Conservation (phyloP, 2,888 invertebrate species). For the Allacma fusca region DNA sequence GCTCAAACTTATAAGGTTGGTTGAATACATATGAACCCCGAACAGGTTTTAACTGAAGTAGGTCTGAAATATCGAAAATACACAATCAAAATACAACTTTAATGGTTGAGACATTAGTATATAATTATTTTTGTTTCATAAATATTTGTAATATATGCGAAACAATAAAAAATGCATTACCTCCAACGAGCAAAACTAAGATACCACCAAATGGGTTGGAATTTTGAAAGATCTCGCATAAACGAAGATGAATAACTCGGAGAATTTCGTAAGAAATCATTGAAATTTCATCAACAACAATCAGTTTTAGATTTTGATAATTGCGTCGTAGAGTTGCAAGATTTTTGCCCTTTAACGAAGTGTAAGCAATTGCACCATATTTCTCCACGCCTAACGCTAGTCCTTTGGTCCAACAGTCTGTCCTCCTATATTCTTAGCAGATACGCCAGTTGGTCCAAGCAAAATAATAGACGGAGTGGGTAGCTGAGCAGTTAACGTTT, state of each 20-base stretch:
- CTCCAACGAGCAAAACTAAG: not conserved
- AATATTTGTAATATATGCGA: too few relatives aligned
- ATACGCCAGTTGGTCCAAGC: conserved; percentile 8
- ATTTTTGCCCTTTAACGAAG: not conserved
- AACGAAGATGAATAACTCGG: not conserved
- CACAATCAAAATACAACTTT: too few relatives aligned
- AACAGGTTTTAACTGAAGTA: conserved; percentile 23
- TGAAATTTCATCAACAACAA: conserved; percentile 24
- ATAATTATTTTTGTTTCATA: too few relatives aligned
- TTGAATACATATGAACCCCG: conserved; percentile 8
- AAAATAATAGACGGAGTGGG: not conserved
- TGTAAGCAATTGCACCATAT: not conserved
- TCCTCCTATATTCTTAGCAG: conserved; percentile 5
- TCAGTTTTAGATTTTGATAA: conserved; percentile 4
- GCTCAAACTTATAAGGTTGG: not conserved
- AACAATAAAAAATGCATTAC: too few relatives aligned
- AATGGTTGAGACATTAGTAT: too few relatives aligned
- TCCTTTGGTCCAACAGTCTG: conserved; percentile 5
- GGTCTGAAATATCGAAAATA: not conserved
- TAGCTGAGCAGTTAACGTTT: not conserved
- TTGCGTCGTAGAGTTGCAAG: not conserved
- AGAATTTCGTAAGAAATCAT: not conserved
- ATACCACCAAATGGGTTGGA: conserved; percentile 13
- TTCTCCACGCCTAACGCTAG: not conserved
- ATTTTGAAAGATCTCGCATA: conserved; percentile 1